Conservation (phyloP, 2,888 invertebrate species). For the Metalampra italica region DNA sequence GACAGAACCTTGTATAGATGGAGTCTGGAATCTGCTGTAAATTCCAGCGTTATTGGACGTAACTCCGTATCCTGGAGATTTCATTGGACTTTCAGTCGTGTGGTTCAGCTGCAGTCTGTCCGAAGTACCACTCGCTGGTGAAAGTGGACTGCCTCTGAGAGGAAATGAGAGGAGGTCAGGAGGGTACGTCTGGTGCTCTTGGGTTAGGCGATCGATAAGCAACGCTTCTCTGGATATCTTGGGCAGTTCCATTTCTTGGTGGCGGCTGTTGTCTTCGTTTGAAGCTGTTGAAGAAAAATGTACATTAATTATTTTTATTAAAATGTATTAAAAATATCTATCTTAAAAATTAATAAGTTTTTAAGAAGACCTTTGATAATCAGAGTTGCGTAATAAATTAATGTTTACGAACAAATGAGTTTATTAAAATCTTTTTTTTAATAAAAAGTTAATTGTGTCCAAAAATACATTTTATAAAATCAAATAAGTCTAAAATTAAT, state of each 20-base stretch:
- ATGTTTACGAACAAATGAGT: too few species aligned
- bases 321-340: too few species aligned
- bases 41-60: conserved; percentile 44
- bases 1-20: conserved; percentile 76
- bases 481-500: too few species aligned
- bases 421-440: too few species aligned
- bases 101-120: conserved; percentile 22
- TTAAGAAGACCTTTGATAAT: too few species aligned
- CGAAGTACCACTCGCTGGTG: conserved; percentile 66
- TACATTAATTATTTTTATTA: background rate
- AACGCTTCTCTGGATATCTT: conserved; percentile 71
- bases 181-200: conserved; percentile 82
- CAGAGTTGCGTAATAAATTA: too few species aligned
- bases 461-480: too few species aligned
- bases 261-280: conserved; percentile 81
- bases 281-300: conserved; percentile 55
- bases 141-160: conserved; percentile 62
- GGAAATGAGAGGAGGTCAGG: conserved; percentile 91
- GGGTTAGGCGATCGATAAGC: conserved; percentile 59
- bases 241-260: conserved; percentile 78
- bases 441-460: too few species aligned
- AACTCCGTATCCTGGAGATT: conserved; percentile 59
- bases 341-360: too few species aligned
- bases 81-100: conserved; percentile 48
- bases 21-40: conserved; percentile 78